Base-by-base conservation (phyloP, 2,113 vertebrate genomes). In the Elachura formosa region DNA sequence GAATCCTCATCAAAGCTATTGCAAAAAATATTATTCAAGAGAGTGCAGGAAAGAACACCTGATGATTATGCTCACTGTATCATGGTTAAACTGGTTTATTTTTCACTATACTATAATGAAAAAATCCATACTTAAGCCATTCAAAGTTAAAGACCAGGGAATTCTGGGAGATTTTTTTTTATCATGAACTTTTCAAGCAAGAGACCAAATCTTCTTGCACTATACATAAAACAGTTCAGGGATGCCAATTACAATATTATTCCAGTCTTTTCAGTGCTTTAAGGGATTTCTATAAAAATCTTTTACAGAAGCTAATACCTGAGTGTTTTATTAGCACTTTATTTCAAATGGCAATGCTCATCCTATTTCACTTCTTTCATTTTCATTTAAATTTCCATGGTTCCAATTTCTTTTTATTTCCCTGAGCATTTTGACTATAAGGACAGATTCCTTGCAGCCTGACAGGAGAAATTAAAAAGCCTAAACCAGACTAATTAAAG, bases 181-280 rank as follows among this genome's bases (percentile, higher is more conserved):
- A 94, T 75, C 77, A 17, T 8, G 18, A 78, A 62, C 51, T 75
- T 82, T 77, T 58, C 38, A 82, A 93, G 78, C 58, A 59, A 83
- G 41, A 62, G 41, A 75, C 43, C 66, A 84, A 82, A 84, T 6
- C 33, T 90, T 88, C 28, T 67, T 83, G 38, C 54, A 84, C 63
- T 25, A 82, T 38, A 71, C n/a, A 77, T 85, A 68, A 87, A 93
- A 76, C 76, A 92, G 63, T 77, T 79, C 75, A 91, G 46, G 40
- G 71, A 84, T 96, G 79, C 49, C 89, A 87, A 89, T 94, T 90
- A 87, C n/a, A 84, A 67, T 68, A 79, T 79, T 71, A 90, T 78
- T 86, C 40, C 41, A 74, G n/a, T n/a, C 54, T 40, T 80, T 71
- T 24, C 68, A 90, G 31, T 0, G 10, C 80, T 90, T 58, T 31